Conservation (phyloP, 2,888 invertebrate species). For the Lutraria lutraria region DNA sequence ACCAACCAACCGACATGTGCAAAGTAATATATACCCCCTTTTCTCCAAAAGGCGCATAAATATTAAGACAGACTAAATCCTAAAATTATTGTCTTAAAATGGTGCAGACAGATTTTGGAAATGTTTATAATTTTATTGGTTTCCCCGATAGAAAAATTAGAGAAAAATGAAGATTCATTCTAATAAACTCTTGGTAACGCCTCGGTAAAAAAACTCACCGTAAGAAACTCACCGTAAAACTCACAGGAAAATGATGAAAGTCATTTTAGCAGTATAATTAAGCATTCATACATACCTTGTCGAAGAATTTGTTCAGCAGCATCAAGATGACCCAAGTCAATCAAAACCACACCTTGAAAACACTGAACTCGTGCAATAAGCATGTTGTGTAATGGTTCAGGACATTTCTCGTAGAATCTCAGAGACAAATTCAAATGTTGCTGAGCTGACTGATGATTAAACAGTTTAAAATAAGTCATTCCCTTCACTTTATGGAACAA, state of each 20-base stretch:
- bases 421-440: conserved; percentile 53
- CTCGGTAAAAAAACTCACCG: too few relatives aligned
- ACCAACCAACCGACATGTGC: too few relatives aligned
- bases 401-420: conserved; percentile 44
- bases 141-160: too few relatives aligned
- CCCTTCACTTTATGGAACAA: conserved; percentile 69
- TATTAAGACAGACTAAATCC: too few relatives aligned
- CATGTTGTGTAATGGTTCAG: neutral
- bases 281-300: conserved; percentile 17
- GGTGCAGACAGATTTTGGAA: too few relatives aligned
- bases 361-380: conserved; percentile 39
- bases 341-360: conserved; percentile 47
- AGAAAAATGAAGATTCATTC: too few relatives aligned
- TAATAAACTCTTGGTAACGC: too few relatives aligned
- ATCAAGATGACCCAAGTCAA: conserved; percentile 45
- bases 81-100: too few relatives aligned
- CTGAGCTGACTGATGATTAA: conserved; percentile 30
- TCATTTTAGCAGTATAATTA: neutral
- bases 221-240: neutral
- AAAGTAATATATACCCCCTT: too few relatives aligned
- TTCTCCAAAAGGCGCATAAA: too few relatives aligned
- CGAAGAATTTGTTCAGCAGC: conserved; percentile 5
- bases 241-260: neutral
- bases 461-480: conserved; percentile 53
- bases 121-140: too few relatives aligned